Evolutionary conservation across 2,888 invertebrate genomes (phyloP).

Genomic region (Agonopterix subpropinquella): DNA sequence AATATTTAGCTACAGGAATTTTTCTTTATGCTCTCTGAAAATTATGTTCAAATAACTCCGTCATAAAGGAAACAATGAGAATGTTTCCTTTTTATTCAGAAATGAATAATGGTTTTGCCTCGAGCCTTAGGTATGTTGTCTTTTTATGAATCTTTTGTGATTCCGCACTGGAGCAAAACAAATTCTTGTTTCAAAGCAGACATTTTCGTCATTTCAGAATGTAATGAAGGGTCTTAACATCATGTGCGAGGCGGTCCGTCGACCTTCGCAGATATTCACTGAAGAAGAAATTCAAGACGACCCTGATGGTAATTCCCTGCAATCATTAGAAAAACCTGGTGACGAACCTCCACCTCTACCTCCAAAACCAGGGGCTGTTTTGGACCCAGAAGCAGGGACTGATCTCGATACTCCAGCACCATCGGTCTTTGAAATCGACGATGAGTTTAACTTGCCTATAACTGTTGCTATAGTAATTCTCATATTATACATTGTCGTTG

Average conservation of each 20-base stretch:
- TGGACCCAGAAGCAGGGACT: conserved; percentile 55
- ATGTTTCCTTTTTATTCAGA: conserved; percentile 22
- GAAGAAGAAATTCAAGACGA: conserved; percentile 64
- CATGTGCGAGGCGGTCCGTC: conserved; percentile 85
- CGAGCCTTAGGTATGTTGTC: conserved; percentile 26
- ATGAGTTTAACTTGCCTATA: conserved; percentile 96
- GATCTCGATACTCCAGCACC: conserved; percentile 87
- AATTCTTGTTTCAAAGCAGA: background rate
- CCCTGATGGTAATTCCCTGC: conserved; percentile 30
- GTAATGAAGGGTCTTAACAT: conserved; percentile 89
- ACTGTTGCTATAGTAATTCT: conserved; percentile 90
- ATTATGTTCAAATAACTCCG: too few relatives aligned
- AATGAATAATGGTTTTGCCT: conserved; percentile 41
- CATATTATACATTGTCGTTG: conserved; percentile 89
- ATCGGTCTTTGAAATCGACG: conserved; percentile 87
- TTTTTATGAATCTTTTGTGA: conserved; percentile 6
- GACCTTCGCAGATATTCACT: conserved; percentile 80
- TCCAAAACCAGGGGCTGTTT: conserved; percentile 47
- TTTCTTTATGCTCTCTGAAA: conserved; percentile 11
- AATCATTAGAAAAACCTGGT: conserved; percentile 42
- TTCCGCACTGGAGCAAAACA: background rate
- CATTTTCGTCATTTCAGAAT: conserved; percentile 71
- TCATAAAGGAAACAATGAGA: too few relatives aligned
- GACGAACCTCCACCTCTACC: conserved; percentile 64
- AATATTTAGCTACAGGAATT: background rate